Conservation (phyloP, 2,113 vertebrate genomes). For the Nannospalax galili region DNA sequence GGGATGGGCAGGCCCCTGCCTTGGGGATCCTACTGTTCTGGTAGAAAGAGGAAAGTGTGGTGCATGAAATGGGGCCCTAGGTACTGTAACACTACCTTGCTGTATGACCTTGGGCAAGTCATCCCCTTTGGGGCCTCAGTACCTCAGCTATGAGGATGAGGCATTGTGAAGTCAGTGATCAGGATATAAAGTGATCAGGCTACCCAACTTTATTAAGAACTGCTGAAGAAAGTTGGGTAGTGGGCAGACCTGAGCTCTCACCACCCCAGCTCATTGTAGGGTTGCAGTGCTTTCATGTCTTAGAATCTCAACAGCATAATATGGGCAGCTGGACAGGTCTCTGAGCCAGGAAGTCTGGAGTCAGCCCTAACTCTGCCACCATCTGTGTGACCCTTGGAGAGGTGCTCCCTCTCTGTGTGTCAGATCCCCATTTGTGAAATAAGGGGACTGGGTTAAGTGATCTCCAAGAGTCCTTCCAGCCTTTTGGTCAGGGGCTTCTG, state of each 20-base stretch:
- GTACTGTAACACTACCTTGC: neutral
- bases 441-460: neutral
- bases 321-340: neutral
- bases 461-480: neutral
- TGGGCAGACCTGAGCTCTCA: neutral
- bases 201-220: neutral
- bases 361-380: neutral
- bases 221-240: neutral
- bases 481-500: neutral
- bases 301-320: neutral
- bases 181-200: neutral
- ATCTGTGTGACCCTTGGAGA: neutral
- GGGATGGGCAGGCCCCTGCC: neutral
- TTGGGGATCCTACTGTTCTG: constrained; percentile 20
- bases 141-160: neutral
- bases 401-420: neutral
- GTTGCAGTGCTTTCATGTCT: neutral
- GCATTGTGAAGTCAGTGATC: neutral
- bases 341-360: neutral
- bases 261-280: neutral
- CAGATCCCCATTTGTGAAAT: neutral
- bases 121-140: neutral
- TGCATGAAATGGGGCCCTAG: neutral
- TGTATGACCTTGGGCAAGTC: neutral
- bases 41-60: neutral